Percentiles rank a stretch among this genome's conserved stretches.
Conservation (phyloP, 2,888 invertebrate species). For the Rapana venosa region DNA sequence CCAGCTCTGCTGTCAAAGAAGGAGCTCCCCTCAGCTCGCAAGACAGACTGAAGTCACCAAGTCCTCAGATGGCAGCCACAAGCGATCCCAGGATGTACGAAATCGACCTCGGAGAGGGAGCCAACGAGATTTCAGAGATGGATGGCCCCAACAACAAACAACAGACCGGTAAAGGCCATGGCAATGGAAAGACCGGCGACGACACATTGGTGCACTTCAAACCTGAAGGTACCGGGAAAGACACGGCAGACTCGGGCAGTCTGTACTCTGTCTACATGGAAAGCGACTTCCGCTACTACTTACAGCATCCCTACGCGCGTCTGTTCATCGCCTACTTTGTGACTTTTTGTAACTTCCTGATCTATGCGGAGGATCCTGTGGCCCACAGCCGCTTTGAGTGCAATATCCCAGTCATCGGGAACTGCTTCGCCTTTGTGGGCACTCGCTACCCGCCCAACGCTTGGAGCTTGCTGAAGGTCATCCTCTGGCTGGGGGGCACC, state of each 20-base stretch:
- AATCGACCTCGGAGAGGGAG: conserved; percentile 21
- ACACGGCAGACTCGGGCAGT: conserved; percentile 74
- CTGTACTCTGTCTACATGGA: conserved; percentile 78
- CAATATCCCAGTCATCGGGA: conserved; percentile 80
- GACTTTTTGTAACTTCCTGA: conserved; percentile 80
- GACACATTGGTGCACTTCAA: background rate
- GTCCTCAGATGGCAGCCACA: background rate
- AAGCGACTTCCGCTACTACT: conserved; percentile 80
- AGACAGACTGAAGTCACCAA: too few species aligned
- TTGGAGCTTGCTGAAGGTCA: conserved; percentile 75
- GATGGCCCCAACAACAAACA: background rate
- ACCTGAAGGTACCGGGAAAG: conserved; percentile 51
- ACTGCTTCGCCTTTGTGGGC: conserved; percentile 80
- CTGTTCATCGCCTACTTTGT: conserved; percentile 80
- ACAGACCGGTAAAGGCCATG: background rate
- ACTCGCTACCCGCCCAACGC: conserved; percentile 80
- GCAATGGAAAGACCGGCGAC: background rate
- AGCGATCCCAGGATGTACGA: background rate
- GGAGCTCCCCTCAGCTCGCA: background rate
- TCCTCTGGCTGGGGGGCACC: conserved; percentile 79
- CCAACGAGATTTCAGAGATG: too few species aligned
- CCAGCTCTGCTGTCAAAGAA: background rate
- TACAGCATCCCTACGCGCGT: conserved; percentile 80
- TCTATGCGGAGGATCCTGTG: conserved; percentile 81
- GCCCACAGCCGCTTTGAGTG: conserved; percentile 80